A percentile compares a stretch with the other conserved stretches of the same genome.
These are phyloP conservation scores for Choreutis nemorana DNA, from an alignment of 2,888 invertebrate species.

Conservation along the genomic window DNA sequence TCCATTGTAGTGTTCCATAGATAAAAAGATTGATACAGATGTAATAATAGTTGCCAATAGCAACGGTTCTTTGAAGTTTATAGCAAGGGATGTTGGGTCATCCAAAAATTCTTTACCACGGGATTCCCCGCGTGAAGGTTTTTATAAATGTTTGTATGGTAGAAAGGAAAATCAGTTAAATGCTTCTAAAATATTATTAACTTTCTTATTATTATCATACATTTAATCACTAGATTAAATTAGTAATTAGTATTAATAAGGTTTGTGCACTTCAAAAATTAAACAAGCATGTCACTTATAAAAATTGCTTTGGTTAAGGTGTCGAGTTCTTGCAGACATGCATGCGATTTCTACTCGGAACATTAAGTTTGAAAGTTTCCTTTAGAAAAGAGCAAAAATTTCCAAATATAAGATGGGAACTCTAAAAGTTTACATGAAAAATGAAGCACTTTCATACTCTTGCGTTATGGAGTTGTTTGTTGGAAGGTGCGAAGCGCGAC, in stretches of 20 bases:
- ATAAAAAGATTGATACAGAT: constrained; percentile 32
- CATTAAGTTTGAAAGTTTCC: constrained; percentile 47
- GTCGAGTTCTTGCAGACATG: too few relatives aligned
- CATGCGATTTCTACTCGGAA: constrained; percentile 36
- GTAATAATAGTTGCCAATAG: constrained; percentile 40
- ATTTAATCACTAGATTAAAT: too few relatives aligned
- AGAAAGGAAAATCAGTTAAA: too few relatives aligned
- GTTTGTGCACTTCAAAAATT: too few relatives aligned
- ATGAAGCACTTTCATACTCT: constrained; percentile 36
- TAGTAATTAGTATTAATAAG: too few relatives aligned
- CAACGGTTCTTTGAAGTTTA: constrained; percentile 36
- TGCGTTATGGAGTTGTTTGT: constrained; percentile 16
- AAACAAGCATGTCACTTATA: constrained; percentile 1
- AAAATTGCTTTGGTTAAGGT: constrained; percentile 14
- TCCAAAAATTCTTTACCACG: constrained; percentile 40
- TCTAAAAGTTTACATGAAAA: constrained; percentile 36
- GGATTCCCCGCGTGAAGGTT: constrained; percentile 50
- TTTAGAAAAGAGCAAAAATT: constrained; percentile 26
- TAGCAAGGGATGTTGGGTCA: constrained; percentile 35
- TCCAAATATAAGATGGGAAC: constrained; percentile 28
- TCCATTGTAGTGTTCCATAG: constrained; percentile 25
- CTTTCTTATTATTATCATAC: too few relatives aligned
- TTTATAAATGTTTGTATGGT: constrained; percentile 20
- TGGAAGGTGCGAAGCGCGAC: constrained; percentile 26
- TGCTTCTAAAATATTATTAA: too few relatives aligned